Evolutionary conservation across 2,797 vertebrate genomes (phyloP).

Genomic region (Rhinophrynus dorsalis): DNA sequence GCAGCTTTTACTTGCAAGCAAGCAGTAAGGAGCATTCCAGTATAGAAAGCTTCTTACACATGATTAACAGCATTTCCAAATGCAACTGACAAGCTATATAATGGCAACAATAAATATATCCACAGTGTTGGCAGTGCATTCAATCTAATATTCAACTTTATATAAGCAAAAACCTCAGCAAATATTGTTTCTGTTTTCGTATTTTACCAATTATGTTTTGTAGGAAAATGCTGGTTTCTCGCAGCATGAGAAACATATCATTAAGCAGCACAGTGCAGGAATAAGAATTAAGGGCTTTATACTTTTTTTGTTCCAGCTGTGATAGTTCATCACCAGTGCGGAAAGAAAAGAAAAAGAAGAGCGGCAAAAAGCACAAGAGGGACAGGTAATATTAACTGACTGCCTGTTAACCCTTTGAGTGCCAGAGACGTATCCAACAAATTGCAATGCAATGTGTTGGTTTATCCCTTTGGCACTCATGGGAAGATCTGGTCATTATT

Average conservation of each 20-base stretch:
- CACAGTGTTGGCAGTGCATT: too few relatives aligned
- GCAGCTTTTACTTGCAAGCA: too few relatives aligned
- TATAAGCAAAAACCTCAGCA: neutral
- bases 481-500: neutral
- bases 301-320: conserved; percentile 65
- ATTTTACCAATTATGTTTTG: neutral
- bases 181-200: neutral
- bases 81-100: too few relatives aligned
- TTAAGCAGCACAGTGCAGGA: neutral
- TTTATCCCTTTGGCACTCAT: neutral
- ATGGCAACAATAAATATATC: too few relatives aligned
- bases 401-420: too few relatives aligned
- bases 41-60: too few relatives aligned
- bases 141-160: too few relatives aligned
- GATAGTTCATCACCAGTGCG: conserved; percentile 88
- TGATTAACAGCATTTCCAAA: too few relatives aligned
- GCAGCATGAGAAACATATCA: neutral
- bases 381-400: conserved; percentile 77
- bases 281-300: conserved; percentile 15
- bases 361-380: conserved; percentile 91
- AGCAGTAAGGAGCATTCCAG: too few relatives aligned
- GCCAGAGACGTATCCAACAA: too few relatives aligned
- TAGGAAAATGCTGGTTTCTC: neutral
- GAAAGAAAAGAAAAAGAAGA: conserved; percentile 92
- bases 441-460: too few relatives aligned